Conservation (phyloP, 2,113 vertebrate genomes). For the Panthera tigris region DNA sequence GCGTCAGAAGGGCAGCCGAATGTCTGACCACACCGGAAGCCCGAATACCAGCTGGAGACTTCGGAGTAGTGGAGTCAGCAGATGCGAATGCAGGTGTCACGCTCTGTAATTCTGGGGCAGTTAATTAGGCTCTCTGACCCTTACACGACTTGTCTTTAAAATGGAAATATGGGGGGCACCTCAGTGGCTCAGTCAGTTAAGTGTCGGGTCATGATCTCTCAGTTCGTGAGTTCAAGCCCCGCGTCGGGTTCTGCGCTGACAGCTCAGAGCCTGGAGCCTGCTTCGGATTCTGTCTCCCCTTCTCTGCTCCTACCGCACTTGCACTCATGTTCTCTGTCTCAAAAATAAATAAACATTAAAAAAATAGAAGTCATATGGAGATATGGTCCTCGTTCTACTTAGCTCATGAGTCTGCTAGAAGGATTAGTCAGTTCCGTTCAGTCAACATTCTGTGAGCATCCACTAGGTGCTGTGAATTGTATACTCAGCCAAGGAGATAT, state of each 20-base stretch:
- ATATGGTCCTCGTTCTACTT: not conserved
- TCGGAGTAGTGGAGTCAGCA: not conserved
- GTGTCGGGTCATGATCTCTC: too few species aligned
- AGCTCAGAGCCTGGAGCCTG: too few species aligned
- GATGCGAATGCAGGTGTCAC: not conserved
- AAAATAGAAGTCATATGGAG: not conserved
- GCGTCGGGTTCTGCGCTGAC: too few species aligned
- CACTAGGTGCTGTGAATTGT: not conserved
- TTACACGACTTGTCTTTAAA: not conserved
- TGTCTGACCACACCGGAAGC: fast-evolving
- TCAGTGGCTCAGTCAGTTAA: too few species aligned
- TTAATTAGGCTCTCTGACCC: not conserved
- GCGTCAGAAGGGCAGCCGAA: not conserved
- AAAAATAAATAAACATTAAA: too few species aligned
- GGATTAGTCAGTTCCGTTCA: not conserved
- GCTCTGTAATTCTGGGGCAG: not conserved
- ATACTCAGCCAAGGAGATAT: too few species aligned
- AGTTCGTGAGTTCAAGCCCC: too few species aligned
- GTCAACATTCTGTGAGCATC: too few species aligned
- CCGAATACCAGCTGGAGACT: not conserved
- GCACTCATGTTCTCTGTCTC: too few species aligned
- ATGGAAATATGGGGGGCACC: not conserved
- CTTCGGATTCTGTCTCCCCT: too few species aligned
- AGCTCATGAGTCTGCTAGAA: not conserved
- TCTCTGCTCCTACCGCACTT: too few species aligned